Conservation (phyloP, 2,797 vertebrate genomes). For the Pseudochromis fuscus region DNA sequence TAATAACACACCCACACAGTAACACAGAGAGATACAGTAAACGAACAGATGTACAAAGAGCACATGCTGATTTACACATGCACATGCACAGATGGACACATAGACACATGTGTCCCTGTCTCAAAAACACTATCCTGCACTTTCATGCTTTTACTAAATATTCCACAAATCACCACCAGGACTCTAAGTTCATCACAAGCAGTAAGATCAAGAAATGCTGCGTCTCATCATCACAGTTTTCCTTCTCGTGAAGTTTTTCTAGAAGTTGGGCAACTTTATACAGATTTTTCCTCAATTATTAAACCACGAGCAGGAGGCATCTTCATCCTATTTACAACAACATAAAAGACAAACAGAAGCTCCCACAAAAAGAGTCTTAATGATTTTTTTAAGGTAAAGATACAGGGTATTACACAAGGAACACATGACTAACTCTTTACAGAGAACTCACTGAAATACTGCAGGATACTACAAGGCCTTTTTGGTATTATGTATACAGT, state of each 20-base stretch:
- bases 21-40: constrained; percentile 27
- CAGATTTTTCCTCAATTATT: not conserved
- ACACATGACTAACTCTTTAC: too few relatives aligned
- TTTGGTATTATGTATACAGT: too few relatives aligned
- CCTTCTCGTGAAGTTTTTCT: too few relatives aligned
- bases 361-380: too few relatives aligned
- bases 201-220: too few relatives aligned
- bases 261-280: not conserved
- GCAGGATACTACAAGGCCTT: too few relatives aligned
- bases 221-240: not conserved
- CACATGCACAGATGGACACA: constrained; percentile 52
- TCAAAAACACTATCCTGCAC: constrained; percentile 15
- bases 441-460: too few relatives aligned
- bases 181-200: not conserved
- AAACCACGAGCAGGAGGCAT: not conserved
- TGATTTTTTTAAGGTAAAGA: too few relatives aligned
- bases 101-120: constrained; percentile 33
- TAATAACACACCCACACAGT: constrained; percentile 27
- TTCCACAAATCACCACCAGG: not conserved
- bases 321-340: too few relatives aligned
- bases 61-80: constrained; percentile 65
- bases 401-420: too few relatives aligned
- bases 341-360: not conserved
- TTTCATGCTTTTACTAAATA: constrained; percentile 1
- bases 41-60: constrained; percentile 59